phyloP scores from a whole-genome alignment of 2,888 invertebrate genomes.

The Stenolophus ochropezus region DNA sequence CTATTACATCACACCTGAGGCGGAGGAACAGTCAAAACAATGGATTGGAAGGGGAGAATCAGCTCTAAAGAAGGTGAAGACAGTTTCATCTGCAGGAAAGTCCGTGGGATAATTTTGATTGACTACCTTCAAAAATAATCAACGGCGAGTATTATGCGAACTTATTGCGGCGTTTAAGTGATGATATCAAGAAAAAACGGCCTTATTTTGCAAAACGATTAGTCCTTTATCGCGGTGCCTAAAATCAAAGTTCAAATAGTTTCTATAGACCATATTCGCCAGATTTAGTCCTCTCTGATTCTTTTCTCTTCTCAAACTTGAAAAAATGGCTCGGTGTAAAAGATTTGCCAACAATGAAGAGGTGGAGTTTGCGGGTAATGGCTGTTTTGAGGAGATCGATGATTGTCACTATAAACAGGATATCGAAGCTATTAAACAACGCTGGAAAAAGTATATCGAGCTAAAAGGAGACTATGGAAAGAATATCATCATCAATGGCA shows the following conservation, averaged over 20 bases:
- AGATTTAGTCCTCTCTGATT: too few species aligned
- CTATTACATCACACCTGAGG: slow-evolving; percentile 66
- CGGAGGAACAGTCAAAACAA: slow-evolving; percentile 64
- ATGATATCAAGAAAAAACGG: slow-evolving; percentile 57
- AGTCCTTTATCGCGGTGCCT: too few species aligned
- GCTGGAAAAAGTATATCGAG: slow-evolving; percentile 44
- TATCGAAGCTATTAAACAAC: slow-evolving; percentile 7
- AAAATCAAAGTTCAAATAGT: too few species aligned
- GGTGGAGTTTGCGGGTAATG: slow-evolving; percentile 15
- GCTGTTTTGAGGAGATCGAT: too few species aligned
- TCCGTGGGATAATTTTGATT: slow-evolving; percentile 59
- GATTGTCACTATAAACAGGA: neutral
- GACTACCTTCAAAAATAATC: slow-evolving; percentile 7
- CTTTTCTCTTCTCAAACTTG: too few species aligned
- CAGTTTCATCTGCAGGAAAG: slow-evolving; percentile 61
- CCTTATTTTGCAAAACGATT: slow-evolving; percentile 57
- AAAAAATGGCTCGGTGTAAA: slow-evolving; percentile 58
- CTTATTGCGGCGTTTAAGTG: slow-evolving; percentile 53
- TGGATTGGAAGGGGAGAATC: slow-evolving; percentile 64
- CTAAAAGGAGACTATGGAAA: slow-evolving; percentile 48
- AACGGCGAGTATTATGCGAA: slow-evolving; percentile 50
- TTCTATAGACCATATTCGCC: too few species aligned
- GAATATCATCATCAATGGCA: too few species aligned
- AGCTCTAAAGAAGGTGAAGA: slow-evolving; percentile 65
- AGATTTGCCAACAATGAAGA: slow-evolving; percentile 63